Percentiles rank a stretch among this genome's conserved stretches.
These are phyloP conservation scores for Hydrozoanthus gracilis DNA, from an alignment of 92 coral and sea anemone species.

Conservation along the genomic window DNA sequence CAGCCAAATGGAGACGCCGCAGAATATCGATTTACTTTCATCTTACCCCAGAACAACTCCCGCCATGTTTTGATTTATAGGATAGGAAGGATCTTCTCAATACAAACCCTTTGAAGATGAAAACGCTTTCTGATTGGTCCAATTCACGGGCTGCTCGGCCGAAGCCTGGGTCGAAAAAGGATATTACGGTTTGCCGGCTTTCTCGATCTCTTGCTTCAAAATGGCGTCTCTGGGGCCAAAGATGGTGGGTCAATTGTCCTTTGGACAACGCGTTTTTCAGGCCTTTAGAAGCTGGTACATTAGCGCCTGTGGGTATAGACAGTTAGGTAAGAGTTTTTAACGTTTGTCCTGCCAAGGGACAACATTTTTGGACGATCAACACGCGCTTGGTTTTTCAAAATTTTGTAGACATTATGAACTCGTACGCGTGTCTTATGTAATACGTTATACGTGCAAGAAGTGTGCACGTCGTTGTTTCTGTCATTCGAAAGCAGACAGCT, in stretches of 20 bases:
- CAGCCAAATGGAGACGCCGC: background rate
- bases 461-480: no score
- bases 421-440: no score
- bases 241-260: slow-evolving; percentile 75
- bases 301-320: slow-evolving; percentile 97
- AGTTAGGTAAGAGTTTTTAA: slow-evolving; percentile 76
- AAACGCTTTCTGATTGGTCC: slow-evolving; percentile 74
- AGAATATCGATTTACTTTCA: background rate
- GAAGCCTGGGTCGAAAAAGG: slow-evolving; percentile 13
- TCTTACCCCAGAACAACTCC: slow-evolving; percentile 33
- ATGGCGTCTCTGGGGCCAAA: slow-evolving; percentile 96
- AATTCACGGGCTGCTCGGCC: background rate
- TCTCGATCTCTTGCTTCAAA: slow-evolving; percentile 50
- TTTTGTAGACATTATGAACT: no score
- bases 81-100: slow-evolving; percentile 49
- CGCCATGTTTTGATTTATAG: slow-evolving; percentile 80
- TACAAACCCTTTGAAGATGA: slow-evolving; percentile 41
- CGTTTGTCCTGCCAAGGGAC: background rate
- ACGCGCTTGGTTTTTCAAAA: no score
- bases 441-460: no score
- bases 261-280: slow-evolving; percentile 79
- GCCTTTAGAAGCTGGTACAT: slow-evolving; percentile 97
- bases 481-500: no score
- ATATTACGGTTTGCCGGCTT: slow-evolving; percentile 57
- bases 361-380: background rate